Base-by-base conservation (phyloP, 1,140 invertebrate species). In the Holotrichia oblita region DNA sequence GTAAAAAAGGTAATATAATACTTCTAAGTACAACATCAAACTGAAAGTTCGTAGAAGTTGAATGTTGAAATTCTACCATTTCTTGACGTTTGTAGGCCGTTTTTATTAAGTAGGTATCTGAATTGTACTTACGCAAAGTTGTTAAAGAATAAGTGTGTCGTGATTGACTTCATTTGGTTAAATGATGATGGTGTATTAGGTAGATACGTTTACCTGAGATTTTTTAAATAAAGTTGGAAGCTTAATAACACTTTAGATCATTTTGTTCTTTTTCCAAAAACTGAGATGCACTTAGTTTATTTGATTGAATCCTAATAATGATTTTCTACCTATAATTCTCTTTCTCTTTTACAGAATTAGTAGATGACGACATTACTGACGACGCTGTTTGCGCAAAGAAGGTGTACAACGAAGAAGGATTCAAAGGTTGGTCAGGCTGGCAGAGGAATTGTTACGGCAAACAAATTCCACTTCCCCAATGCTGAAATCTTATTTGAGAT, bases 351-450 rank as follows among this genome's bases (percentile, higher is more conserved):
- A 55, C 48, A 85, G 84, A 84, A 82, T 79, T 85, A 40, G 10
- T 84, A 74, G 90, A 94, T 79, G 92, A 93, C 78, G 89, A 94
- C 73, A 90, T 94, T 14, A 87, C 88, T 9, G 93, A 94, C 78
- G 93, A 94, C 82, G 90, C 92, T 0, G 84, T 83, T 4, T 94
- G 93, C 80, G 93, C 93, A 0, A 90, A 90, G 79, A 89, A 89
- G 22, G 91, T 94, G 17, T 89, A 89, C 78, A 85, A 89, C 14
- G 84, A 87, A 4, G 87, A 91, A 0, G 93, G 93, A 0, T 94
- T 93, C 83, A 91, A 91, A 22, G 89, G 90, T 27, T 94, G 93
- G 93, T 87, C 90, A 2, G 91, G 90, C 0, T 94, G 92, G 89
- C 87, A 87, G 76, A 89, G 91, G 6, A 91, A 90, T 74, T 94